Percentiles rank a stretch among this genome's conserved stretches.
These are phyloP conservation scores for Zaprionus lachaisei DNA, from an alignment of 1,140 invertebrate species.

Conservation along the genomic window DNA sequence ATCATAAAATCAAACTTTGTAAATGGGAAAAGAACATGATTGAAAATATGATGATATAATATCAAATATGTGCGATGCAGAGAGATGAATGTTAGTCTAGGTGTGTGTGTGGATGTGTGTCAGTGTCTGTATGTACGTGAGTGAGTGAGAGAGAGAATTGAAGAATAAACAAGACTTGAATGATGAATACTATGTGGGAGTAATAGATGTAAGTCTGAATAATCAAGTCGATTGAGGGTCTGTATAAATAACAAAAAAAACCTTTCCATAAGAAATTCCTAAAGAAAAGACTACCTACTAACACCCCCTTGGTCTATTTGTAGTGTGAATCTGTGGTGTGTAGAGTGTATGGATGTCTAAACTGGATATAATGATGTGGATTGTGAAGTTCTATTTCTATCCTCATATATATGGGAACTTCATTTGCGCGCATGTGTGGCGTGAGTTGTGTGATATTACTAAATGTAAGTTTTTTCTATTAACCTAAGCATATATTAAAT, in stretches of 20 bases:
- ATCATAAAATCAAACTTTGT: slow-evolving; percentile 24
- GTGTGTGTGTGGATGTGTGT: slow-evolving; percentile 3
- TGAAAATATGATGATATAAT: not conserved
- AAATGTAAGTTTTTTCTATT: slow-evolving; percentile 62
- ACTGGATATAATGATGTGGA: slow-evolving; percentile 16
- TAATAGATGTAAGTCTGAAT: slow-evolving; percentile 40
- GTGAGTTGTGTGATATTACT: slow-evolving; percentile 83
- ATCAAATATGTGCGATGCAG: slow-evolving; percentile 9
- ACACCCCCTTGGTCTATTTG: slow-evolving; percentile 38
- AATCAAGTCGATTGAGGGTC: not conserved
- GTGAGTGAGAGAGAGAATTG: slow-evolving; percentile 19
- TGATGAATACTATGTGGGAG: slow-evolving; percentile 28
- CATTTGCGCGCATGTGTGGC: slow-evolving; percentile 69
- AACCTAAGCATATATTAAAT: slow-evolving; percentile 36
- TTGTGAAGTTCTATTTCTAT: slow-evolving; percentile 38
- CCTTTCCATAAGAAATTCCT: slow-evolving; percentile 11
- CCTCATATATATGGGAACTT: slow-evolving; percentile 33
- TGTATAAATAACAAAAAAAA: not conserved
- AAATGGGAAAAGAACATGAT: slow-evolving; percentile 22
- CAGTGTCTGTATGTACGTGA: slow-evolving; percentile 14
- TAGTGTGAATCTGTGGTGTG: slow-evolving; percentile 53
- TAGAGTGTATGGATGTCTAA: slow-evolving; percentile 39
- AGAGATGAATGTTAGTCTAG: not conserved
- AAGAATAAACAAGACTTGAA: slow-evolving; percentile 41
- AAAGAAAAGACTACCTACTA: slow-evolving; percentile 17